Percentiles rank a stretch among this genome's conserved stretches.
These are phyloP conservation scores for Drosophila siamana DNA, from an alignment of 2,888 invertebrate species.

Conservation along the genomic window DNA sequence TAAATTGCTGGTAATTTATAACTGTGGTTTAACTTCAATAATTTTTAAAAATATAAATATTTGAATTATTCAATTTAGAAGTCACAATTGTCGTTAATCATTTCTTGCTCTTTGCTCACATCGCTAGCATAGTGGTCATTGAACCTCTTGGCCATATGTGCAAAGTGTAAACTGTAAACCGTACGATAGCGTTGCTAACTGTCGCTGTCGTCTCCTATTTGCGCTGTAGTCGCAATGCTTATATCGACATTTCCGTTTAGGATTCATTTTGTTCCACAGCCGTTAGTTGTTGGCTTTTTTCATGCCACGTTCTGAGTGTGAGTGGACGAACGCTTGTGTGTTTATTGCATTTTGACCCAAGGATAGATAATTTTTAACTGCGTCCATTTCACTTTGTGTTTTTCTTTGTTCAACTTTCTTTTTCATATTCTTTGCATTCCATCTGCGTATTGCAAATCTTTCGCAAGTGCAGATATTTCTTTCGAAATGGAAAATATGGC, in stretches of 20 bases:
- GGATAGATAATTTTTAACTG: slow-evolving; percentile 63
- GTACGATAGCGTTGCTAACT: slow-evolving; percentile 64
- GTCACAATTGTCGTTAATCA: no score
- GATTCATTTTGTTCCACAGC: slow-evolving; percentile 73
- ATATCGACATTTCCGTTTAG: slow-evolving; percentile 81
- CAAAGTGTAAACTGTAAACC: slow-evolving; percentile 56
- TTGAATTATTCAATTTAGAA: no score
- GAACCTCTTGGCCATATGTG: slow-evolving; percentile 66
- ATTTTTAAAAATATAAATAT: no score
- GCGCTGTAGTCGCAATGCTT: slow-evolving; percentile 64
- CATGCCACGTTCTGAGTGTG: slow-evolving; percentile 5
- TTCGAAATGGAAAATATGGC: not conserved
- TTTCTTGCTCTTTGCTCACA: no score
- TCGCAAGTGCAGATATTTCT: not conserved
- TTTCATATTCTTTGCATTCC: not conserved
- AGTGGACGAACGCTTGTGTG: slow-evolving; percentile 26
- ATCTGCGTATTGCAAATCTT: slow-evolving; percentile 11
- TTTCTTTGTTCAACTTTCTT: slow-evolving; percentile 43
- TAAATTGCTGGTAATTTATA: no score
- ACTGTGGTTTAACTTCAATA: no score
- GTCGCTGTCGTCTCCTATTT: slow-evolving; percentile 34
- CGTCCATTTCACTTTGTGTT: slow-evolving; percentile 55
- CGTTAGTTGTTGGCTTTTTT: slow-evolving; percentile 63
- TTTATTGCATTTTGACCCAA: slow-evolving; percentile 69
- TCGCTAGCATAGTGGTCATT: slow-evolving; percentile 64